A percentile compares a stretch with the other conserved stretches of the same genome.
Evolutionary conservation across 1,140 invertebrate species (phyloP).

Genomic region (Platyscapa corneri): DNA sequence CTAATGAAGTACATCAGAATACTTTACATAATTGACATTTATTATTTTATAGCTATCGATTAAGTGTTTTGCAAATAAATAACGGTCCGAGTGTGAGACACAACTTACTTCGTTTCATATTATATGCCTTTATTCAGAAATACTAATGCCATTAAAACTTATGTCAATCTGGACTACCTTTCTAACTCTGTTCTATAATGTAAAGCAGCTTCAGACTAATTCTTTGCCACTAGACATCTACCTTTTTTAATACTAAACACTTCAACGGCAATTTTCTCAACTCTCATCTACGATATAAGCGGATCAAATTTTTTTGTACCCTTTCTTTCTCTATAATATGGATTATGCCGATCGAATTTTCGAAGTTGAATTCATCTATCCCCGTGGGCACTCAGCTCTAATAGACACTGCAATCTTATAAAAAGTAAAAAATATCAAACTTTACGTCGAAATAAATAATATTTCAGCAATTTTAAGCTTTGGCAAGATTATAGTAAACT

Average conservation of each 20-base stretch:
- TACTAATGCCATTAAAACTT: slow-evolving; percentile 32
- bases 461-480: not conserved
- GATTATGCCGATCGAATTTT: slow-evolving; percentile 53
- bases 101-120: not conserved
- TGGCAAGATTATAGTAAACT: not conserved
- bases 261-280: slow-evolving; percentile 39
- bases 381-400: slow-evolving; percentile 48
- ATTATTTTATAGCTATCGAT: not conserved
- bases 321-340: slow-evolving; percentile 41
- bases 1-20: not conserved
- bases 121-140: not conserved
- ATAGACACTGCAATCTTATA: slow-evolving; percentile 52
- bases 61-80: not conserved
- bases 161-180: not conserved
- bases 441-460: slow-evolving; percentile 28
- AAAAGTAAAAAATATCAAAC: slow-evolving; percentile 43
- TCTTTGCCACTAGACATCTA: not conserved
- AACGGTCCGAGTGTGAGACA: not conserved
- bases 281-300: slow-evolving; percentile 29
- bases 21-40: not conserved
- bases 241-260: slow-evolving; percentile 26
- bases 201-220: slow-evolving; percentile 5
- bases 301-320: slow-evolving; percentile 45
- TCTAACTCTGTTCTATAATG: slow-evolving; percentile 29
- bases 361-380: slow-evolving; percentile 42